Percentiles rank a stretch among this genome's conserved stretches.
phyloP scores from a whole-genome alignment of 1,140 invertebrate species.

The Papilio helenus region DNA sequence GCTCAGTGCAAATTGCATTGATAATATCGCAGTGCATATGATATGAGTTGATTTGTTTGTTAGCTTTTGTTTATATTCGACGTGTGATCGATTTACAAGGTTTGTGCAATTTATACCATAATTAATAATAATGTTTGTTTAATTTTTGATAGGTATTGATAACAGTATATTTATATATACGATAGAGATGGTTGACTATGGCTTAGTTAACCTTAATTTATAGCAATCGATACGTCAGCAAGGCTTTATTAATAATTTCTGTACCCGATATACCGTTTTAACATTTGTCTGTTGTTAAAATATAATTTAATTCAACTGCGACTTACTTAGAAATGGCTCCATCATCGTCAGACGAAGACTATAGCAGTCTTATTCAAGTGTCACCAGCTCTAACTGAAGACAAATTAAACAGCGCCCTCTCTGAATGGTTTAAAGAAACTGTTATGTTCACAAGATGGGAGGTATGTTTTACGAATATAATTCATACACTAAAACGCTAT shows the following conservation, averaged over 20 bases:
- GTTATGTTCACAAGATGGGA: slow-evolving; percentile 65
- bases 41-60: background rate
- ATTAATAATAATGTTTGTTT: background rate
- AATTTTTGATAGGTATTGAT: background rate
- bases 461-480: slow-evolving; percentile 45
- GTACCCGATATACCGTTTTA: background rate
- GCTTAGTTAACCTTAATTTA: too few relatives aligned
- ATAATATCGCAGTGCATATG: background rate
- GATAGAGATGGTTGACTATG: too few relatives aligned
- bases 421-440: slow-evolving; percentile 58
- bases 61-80: background rate
- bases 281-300: background rate
- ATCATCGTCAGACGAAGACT: slow-evolving; percentile 46
- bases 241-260: background rate
- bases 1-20: background rate
- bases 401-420: slow-evolving; percentile 53
- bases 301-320: background rate
- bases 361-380: slow-evolving; percentile 50
- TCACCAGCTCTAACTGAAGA: slow-evolving; percentile 60
- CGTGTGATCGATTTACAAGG: background rate
- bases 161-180: background rate
- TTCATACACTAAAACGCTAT: too few relatives aligned
- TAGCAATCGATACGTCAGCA: too few relatives aligned
- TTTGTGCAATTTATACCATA: background rate
- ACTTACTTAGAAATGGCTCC: background rate